Base-by-base conservation (phyloP, 2,797 vertebrate genomes). In the Tinamus major region DNA sequence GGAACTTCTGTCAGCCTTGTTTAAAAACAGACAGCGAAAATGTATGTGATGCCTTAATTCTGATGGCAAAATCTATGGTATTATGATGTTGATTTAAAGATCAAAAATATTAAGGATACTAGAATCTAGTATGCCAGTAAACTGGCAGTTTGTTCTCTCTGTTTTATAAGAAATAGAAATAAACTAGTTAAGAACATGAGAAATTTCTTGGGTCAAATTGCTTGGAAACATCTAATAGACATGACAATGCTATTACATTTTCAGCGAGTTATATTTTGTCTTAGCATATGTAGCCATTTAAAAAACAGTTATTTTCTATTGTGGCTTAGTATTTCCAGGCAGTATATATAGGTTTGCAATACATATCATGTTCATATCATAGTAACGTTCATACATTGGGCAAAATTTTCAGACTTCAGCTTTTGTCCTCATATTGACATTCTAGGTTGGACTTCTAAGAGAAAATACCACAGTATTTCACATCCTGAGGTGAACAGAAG, bases 331-430 rank as follows among this genome's bases (percentile, higher is more conserved):
- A 74, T 42, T 82, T 72, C n/a, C 53, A 80, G 35, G 55, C 3
- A 9, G 3, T 15, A 37, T 27, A 24, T 11, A 5, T 0, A 58
- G 10, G 7, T 7, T 88, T 8, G 35, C 4, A 10, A 64, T 21
- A 64, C 59, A 21, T 49, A 39, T 12, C 19, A 75, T 26, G 48
- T 39, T 27, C 16, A 8, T 61, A 56, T 16, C 20, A n/a, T 4
- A 16, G 20, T 27, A 75, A 37, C 6, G 65, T 15, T 79, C 37
- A 61, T 81, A 46, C 6, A 21, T 31, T 10, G 8, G 67, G n/a
- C 16, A 70, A 77, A 71, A 8, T 8, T 17, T 64, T 14, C 53
- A 85, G 10, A 33, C 59, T 75, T 68, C 27, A 71, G 14, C 8
- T 74, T 3, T 15, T 88, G 13, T 71, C 53, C 79, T 75, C 24